These are phyloP conservation scores for Drosophila malerkotliana DNA, from an alignment of 1,140 invertebrate species.

Conservation along the genomic window DNA sequence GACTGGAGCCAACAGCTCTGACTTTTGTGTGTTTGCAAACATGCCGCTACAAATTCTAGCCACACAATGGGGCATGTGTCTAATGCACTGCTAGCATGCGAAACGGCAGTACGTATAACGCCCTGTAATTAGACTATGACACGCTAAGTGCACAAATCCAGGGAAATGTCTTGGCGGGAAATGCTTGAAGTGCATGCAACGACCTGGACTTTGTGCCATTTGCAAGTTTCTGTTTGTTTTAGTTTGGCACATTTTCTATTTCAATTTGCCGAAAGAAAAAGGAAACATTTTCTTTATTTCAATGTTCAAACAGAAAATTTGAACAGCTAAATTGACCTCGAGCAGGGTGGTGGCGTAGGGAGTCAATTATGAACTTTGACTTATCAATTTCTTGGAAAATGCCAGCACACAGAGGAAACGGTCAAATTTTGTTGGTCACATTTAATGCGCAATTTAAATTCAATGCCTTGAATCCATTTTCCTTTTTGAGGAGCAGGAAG, in stretches of 20 bases:
- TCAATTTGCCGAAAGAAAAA: conserved; percentile 56
- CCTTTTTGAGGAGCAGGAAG: conserved; percentile 6
- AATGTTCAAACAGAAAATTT: conserved; percentile 24
- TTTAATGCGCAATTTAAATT: conserved; percentile 81
- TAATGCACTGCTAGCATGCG: conserved; percentile 72
- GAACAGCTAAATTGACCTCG: conserved; percentile 6
- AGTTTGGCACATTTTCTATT: conserved; percentile 52
- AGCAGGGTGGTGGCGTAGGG: conserved; percentile 14
- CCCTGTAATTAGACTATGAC: conserved; percentile 73
- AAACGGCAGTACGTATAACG: conserved; percentile 73
- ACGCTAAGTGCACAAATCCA: conserved; percentile 64
- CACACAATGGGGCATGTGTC: conserved; percentile 49
- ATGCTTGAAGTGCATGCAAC: conserved; percentile 60
- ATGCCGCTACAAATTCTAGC: conserved; percentile 60
- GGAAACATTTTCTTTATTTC: conserved; percentile 16
- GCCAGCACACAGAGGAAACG: conserved; percentile 26
- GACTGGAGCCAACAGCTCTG: neutral
- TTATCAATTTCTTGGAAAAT: conserved; percentile 74
- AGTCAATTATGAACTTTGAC: conserved; percentile 78
- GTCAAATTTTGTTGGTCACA: conserved; percentile 50
- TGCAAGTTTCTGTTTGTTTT: conserved; percentile 49
- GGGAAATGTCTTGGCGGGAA: conserved; percentile 26
- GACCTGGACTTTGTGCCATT: conserved; percentile 27
- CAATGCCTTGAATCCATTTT: conserved; percentile 58
- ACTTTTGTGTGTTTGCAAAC: conserved; percentile 41